Evolutionary conservation across 2,113 vertebrate genomes (phyloP), one percentile per base, ranked within the genome.

Genomic region (Platichthys stellatus): DNA sequence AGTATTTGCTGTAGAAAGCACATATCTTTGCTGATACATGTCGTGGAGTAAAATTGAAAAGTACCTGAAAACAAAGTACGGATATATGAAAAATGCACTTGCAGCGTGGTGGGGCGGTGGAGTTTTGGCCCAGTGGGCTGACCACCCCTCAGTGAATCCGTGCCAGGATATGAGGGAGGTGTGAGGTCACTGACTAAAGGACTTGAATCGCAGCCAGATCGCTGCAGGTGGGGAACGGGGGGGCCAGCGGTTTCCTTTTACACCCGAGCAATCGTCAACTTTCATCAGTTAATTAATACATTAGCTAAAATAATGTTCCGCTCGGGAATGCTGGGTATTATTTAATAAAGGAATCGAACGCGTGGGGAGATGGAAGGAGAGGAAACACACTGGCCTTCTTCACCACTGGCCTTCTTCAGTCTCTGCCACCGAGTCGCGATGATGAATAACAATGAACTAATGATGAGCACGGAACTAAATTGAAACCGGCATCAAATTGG

Each of bases 371-470:
- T 13, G 47, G 31, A 24, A 2, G 51, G 17, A 69, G 58, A 64
- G 62, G 77, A 57, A 71, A 69, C 69, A 70, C 76, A 78, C 65
- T 74, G 78, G 57, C 65, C 77, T 80, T 85, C 72, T 80, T 85
- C 72, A 86, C 78, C n/a, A n/a, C n/a, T n/a, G n/a, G n/a, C n/a
- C n/a, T n/a, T n/a, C 82, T 88, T 82, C 76, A 82, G 67, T 78
- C 76, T 83, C 67, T 76, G 64, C 71, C 75, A 75, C 49, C 49
- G 14, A 31, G 81, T 88, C 87, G 89, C 87, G 83, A 85, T 84
- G 83, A 88, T 80, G 71, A 91, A 92, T 89, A 82, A 88, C 60
- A 15, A 67, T 58, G 35, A 83, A 82, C 77, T 83, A 81, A 87
- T 85, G 67, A 83, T 61, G 68, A 84, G 80, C 77, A 83, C 73